A percentile compares a stretch with the other conserved stretches of the same genome.
These are phyloP conservation scores for Carterocephalus palaemon DNA, from an alignment of 2,888 invertebrate species.

Conservation along the genomic window DNA sequence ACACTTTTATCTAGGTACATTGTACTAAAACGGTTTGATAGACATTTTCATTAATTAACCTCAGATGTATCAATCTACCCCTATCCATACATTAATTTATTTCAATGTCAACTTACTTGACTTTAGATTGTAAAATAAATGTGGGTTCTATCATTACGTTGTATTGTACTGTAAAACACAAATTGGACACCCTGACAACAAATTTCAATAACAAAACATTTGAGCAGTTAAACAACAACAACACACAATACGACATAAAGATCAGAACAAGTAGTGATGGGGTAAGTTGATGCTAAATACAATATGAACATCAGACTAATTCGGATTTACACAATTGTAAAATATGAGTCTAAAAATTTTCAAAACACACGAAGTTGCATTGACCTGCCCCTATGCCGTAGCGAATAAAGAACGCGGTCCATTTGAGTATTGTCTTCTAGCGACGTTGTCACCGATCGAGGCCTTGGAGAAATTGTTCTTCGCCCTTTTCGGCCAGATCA, in stretches of 20 bases:
- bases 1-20: constrained; percentile 12
- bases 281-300: constrained; percentile 51
- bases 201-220: constrained; percentile 26
- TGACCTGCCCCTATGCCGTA: constrained; percentile 55
- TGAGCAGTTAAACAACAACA: constrained; percentile 22
- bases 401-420: constrained; percentile 57
- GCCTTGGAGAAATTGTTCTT: constrained; percentile 99
- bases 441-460: constrained; percentile 91
- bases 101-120: constrained; percentile 47
- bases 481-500: constrained; percentile 97
- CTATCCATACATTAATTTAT: constrained; percentile 32
- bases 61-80: constrained; percentile 56
- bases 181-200: constrained; percentile 28
- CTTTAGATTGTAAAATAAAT: constrained; percentile 44
- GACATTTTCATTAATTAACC: constrained; percentile 12
- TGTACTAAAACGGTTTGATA: constrained; percentile 3
- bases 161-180: constrained; percentile 21
- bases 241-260: constrained; percentile 28
- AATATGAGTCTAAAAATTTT: neutral
- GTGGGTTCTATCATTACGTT: constrained; percentile 29
- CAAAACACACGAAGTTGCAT: constrained; percentile 32
- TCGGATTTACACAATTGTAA: constrained; percentile 14
- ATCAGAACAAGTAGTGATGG: constrained; percentile 34
- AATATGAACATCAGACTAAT: constrained; percentile 9
- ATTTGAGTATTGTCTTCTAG: constrained; percentile 80